These are phyloP conservation scores for Ivindomyrus marchei DNA, from an alignment of 2,113 vertebrate genomes.

Conservation along the genomic window DNA sequence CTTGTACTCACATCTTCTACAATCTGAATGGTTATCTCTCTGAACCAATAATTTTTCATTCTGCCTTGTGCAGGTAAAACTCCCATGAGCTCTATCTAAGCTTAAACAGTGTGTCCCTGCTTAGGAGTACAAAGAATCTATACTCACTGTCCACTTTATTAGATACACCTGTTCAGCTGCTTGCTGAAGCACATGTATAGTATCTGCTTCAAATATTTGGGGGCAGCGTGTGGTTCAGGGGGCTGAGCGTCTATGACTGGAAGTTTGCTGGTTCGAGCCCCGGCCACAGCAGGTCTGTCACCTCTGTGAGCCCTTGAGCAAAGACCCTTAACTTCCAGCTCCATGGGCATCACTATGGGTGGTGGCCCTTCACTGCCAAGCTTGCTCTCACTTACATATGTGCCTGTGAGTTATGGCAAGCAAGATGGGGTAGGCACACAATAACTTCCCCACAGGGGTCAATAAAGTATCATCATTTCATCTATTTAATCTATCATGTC, in stretches of 20 bases:
- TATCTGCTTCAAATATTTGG: neutral
- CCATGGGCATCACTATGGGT: neutral
- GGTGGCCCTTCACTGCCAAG: neutral
- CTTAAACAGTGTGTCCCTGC: neutral
- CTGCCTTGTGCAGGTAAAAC: too few species aligned
- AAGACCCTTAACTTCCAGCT: neutral
- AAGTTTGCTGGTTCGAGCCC: neutral
- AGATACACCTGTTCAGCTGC: neutral
- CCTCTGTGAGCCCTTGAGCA: neutral
- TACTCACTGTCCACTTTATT: neutral
- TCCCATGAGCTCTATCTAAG: neutral
- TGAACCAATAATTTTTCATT: too few species aligned
- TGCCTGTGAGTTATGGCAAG: neutral
- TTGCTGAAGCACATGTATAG: neutral
- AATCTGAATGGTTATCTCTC: too few species aligned
- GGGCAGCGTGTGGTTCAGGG: neutral
- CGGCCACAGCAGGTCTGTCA: neutral
- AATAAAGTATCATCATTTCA: neutral
- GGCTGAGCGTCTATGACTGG: neutral
- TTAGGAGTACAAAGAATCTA: neutral
- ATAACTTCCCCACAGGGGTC: neutral
- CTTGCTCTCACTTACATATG: neutral
- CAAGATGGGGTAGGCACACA: neutral
- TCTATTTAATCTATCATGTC: neutral
- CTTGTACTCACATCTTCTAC: too few species aligned